phyloP scores from a whole-genome alignment of 2,888 invertebrate species.

The Stenodera caucasica region DNA sequence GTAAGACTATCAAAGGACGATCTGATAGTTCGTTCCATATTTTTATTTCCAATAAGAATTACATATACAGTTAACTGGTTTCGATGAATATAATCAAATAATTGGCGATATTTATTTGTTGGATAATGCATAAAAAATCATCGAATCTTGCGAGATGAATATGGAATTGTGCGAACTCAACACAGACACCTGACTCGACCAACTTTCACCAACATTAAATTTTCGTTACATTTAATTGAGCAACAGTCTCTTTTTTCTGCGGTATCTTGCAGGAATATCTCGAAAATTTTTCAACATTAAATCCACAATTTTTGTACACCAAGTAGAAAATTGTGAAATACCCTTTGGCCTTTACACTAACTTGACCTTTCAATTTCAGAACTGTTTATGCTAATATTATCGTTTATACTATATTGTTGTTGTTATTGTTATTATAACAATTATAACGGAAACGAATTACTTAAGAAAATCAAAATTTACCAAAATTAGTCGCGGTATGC shows the following conservation, averaged over 20 bases:
- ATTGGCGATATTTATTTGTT: background rate
- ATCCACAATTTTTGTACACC: background rate
- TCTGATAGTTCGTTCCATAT: conserved; percentile 1
- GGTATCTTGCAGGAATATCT: conserved; percentile 2
- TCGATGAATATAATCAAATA: background rate
- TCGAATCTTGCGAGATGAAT: background rate
- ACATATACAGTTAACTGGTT: conserved; percentile 1
- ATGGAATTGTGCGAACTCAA: background rate
- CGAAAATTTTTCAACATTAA: background rate
- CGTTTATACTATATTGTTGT: no score
- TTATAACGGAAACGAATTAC: no score
- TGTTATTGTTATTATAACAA: no score
- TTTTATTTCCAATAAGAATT: conserved; percentile 6
- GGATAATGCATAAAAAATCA: background rate
- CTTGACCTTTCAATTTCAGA: background rate
- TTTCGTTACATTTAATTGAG: conserved; percentile 8
- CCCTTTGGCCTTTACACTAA: background rate
- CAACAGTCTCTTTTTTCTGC: background rate
- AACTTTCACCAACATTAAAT: conserved; percentile 2
- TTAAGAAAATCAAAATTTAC: background rate
- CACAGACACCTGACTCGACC: conserved; percentile 5
- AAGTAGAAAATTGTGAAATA: background rate
- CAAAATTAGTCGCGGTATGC: background rate
- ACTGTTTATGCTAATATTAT: background rate
- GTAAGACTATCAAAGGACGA: conserved; percentile 7